Conservation (phyloP, 2,888 invertebrate species). For the Caenorhabditis uteleia region DNA sequence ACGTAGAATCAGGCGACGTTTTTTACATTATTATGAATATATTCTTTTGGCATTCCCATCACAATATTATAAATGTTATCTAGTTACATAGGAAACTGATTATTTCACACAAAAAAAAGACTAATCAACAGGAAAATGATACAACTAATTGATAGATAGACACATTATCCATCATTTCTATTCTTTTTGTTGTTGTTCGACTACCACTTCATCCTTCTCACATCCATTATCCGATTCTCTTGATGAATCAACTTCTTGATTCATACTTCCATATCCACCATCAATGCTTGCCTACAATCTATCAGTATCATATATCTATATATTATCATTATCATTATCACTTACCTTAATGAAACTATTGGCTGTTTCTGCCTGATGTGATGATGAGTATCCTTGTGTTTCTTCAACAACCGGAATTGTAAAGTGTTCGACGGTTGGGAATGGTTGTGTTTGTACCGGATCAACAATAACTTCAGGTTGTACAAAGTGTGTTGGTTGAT, state of each 20-base stretch:
- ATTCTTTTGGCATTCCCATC: no score
- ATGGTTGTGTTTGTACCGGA: constrained; percentile 16
- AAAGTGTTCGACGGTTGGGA: constrained; percentile 22
- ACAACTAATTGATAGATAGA: no score
- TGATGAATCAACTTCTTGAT: constrained; percentile 25
- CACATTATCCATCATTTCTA: no score
- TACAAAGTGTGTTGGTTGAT: no score
- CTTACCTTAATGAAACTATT: constrained; percentile 34
- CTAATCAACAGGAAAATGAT: no score
- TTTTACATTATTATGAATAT: no score
- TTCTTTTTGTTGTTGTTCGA: no score
- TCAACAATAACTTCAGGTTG: constrained; percentile 12
- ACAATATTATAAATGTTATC: no score
- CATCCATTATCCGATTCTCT: background rate
- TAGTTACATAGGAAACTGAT: no score
- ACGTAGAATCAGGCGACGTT: no score
- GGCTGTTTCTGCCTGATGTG: constrained; percentile 24
- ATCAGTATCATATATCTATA: background rate
- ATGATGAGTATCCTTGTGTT: constrained; percentile 17
- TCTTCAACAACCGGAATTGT: constrained; percentile 2
- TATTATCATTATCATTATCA: background rate
- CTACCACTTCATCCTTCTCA: no score
- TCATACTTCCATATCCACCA: constrained; percentile 49
- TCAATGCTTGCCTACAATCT: constrained; percentile 38
- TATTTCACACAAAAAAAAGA: no score